Conservation (phyloP, 2,113 vertebrate species). For the Oncorhynchus keta region DNA sequence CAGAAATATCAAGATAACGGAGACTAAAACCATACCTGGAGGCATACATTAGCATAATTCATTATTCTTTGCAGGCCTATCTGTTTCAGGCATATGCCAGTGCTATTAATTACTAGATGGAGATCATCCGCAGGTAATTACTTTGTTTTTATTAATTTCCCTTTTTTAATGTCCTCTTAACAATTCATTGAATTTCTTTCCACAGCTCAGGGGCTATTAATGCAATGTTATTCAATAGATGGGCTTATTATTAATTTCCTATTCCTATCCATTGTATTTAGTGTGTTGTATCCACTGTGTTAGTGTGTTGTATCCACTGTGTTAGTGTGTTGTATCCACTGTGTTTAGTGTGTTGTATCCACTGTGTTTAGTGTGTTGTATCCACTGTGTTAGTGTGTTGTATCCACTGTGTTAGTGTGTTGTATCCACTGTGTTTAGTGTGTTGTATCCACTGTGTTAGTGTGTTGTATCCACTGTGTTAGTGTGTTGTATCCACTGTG, state of each 20-base stretch:
- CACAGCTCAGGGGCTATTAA: conserved; percentile 30
- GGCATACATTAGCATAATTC: conserved; percentile 47
- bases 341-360: too few species aligned
- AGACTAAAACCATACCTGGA: conserved; percentile 44
- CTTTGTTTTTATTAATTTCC: conserved; percentile 61
- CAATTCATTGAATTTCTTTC: conserved; percentile 41
- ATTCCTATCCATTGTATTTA: too few species aligned
- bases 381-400: too few species aligned
- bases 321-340: too few species aligned
- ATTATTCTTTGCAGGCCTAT: conserved; percentile 46
- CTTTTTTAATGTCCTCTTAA: conserved; percentile 50
- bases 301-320: too few species aligned
- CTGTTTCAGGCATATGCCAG: conserved; percentile 53
- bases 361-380: too few species aligned
- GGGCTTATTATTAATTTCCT: conserved; percentile 7
- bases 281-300: too few species aligned
- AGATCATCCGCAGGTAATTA: conserved; percentile 70
- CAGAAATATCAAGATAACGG: conserved; percentile 27
- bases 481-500: too few species aligned
- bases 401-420: too few species aligned
- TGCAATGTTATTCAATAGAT: conserved; percentile 25
- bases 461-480: too few species aligned
- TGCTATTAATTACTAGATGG: conserved; percentile 59
- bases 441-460: too few species aligned
- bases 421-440: too few species aligned